Conservation (phyloP, 2,888 invertebrate species). For the Rhagonycha lutea region DNA sequence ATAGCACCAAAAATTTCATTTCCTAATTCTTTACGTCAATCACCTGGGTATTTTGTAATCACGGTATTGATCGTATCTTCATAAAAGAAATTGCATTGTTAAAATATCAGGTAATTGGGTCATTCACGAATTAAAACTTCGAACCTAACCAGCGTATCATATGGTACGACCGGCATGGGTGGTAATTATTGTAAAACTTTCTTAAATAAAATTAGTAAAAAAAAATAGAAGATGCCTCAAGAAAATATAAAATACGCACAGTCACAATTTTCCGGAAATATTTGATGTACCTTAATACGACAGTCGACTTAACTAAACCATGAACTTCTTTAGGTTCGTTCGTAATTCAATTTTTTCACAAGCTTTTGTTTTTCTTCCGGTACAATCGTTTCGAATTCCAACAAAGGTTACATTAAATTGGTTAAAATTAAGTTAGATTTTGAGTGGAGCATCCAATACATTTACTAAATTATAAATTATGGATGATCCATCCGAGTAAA, state of each 20-base stretch:
- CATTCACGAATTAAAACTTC: neutral
- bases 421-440: neutral
- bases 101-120: neutral
- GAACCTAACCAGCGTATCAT: neutral
- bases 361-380: neutral
- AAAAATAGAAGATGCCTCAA: too few relatives aligned
- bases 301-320: neutral
- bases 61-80: neutral
- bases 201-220: neutral
- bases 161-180: neutral
- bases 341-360: neutral
- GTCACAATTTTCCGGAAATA: neutral
- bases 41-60: neutral
- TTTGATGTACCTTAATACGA: neutral
- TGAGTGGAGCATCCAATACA: neutral
- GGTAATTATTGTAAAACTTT: neutral
- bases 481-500: neutral
- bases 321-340: neutral
- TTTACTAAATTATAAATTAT: neutral
- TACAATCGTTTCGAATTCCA: neutral
- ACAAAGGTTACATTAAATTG: neutral
- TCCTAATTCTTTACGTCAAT: neutral
- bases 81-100: neutral
- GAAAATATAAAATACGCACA: neutral
- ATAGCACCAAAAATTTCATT: neutral